Evolutionary conservation across 1,140 invertebrate species (phyloP).

Genomic region (Drusus annulatus): DNA sequence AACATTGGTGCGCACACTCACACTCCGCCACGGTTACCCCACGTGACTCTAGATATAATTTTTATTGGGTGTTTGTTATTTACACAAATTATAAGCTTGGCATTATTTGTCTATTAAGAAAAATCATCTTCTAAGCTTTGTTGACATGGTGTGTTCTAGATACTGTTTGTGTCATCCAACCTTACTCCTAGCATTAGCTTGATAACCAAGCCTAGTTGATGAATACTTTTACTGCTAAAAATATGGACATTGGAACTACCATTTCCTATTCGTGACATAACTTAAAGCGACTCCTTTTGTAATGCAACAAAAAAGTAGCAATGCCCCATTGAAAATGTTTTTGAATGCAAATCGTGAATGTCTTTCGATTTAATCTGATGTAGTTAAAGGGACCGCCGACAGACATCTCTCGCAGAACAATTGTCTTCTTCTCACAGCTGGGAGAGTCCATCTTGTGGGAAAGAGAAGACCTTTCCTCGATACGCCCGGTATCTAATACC

Average conservation of each 20-base stretch:
- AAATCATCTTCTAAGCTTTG: no score
- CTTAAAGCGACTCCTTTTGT: slow-evolving; percentile 47
- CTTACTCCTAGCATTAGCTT: no score
- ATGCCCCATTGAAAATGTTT: slow-evolving; percentile 59
- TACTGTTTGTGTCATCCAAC: no score
- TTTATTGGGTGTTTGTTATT: no score
- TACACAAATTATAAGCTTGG: no score
- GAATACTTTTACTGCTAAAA: no score
- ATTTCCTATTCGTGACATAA: not conserved
- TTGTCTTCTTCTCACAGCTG: slow-evolving; percentile 25
- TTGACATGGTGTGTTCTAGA: no score
- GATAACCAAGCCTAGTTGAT: no score
- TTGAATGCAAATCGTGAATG: slow-evolving; percentile 60
- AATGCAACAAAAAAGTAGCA: slow-evolving; percentile 53
- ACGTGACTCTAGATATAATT: no score
- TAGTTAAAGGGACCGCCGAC: slow-evolving; percentile 59
- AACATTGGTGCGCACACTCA: no score
- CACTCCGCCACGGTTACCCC: no score
- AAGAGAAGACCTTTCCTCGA: slow-evolving; percentile 17
- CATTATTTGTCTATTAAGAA: no score
- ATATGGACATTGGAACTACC: not conserved
- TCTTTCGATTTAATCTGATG: slow-evolving; percentile 60
- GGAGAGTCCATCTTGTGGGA: not conserved
- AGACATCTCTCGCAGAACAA: slow-evolving; percentile 28
- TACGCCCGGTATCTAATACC: not conserved